Evolutionary conservation across 2,113 vertebrate genomes (phyloP).

Genomic region (Corydoras maculifer): DNA sequence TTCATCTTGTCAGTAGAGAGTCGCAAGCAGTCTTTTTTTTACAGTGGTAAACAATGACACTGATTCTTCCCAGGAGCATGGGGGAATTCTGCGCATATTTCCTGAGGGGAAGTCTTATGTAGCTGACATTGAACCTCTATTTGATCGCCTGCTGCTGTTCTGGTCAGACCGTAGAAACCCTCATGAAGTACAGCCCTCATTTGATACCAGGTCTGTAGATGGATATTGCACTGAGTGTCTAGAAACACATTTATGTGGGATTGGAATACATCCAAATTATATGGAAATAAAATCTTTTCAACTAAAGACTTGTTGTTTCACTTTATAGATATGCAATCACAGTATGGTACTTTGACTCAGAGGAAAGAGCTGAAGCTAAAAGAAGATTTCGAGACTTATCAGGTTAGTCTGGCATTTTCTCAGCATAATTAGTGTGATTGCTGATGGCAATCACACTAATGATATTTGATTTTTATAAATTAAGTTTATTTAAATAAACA

Average conservation of each 20-base stretch:
- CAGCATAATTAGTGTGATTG: background rate
- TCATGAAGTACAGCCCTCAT: conserved; percentile 91
- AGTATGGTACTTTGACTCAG: conserved; percentile 94
- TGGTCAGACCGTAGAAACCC: conserved; percentile 96
- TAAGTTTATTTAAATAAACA: background rate
- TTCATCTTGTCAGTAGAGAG: background rate
- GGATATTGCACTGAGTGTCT: background rate
- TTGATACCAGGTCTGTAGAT: conserved; percentile 72
- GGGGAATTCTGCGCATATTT: conserved; percentile 87
- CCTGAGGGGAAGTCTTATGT: conserved; percentile 83
- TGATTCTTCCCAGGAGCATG: conserved; percentile 71
- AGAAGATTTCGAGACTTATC: conserved; percentile 80
- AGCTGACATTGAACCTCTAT: conserved; percentile 85
- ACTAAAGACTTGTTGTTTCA: conserved; percentile 25
- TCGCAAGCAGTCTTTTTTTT: no score
- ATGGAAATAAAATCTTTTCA: background rate
- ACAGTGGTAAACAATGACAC: background rate
- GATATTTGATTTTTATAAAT: background rate
- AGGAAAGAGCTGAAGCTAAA: conserved; percentile 91
- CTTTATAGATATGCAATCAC: conserved; percentile 86
- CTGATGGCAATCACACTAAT: no score
- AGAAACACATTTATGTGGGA: background rate
- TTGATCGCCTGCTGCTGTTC: conserved; percentile 89
- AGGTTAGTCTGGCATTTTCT: conserved; percentile 56
- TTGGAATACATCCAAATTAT: conserved; percentile 51